These are phyloP conservation scores for Drosophila malerkotliana DNA, from an alignment of 1,140 invertebrate genomes.

Conservation along the genomic window DNA sequence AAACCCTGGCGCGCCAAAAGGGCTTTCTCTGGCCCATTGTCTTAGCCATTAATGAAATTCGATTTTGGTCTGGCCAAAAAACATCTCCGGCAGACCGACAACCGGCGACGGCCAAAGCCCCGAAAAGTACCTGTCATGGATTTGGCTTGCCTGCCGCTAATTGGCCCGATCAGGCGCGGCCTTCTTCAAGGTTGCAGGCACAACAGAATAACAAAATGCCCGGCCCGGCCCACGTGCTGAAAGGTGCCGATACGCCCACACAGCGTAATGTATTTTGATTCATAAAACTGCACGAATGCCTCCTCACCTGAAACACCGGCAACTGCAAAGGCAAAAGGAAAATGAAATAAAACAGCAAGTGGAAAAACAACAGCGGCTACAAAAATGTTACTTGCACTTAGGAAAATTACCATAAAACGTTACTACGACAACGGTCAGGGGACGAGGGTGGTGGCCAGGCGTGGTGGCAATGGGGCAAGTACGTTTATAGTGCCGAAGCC, in stretches of 20 bases:
- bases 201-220: not conserved
- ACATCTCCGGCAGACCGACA: slow-evolving; percentile 12
- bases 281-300: slow-evolving; percentile 66
- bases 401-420: slow-evolving; percentile 75
- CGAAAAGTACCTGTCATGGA: slow-evolving; percentile 14
- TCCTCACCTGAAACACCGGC: slow-evolving; percentile 13
- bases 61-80: slow-evolving; percentile 40
- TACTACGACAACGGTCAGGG: slow-evolving; percentile 56
- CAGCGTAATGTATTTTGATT: slow-evolving; percentile 65
- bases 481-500: slow-evolving; percentile 34
- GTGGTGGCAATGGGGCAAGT: slow-evolving; percentile 11
- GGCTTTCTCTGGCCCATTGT: slow-evolving; percentile 25
- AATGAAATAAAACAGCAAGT: not conserved
- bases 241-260: slow-evolving; percentile 45
- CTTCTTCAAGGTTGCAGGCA: slow-evolving; percentile 35
- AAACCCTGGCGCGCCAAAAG: not conserved
- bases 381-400: slow-evolving; percentile 73
- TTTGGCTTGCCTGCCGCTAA: slow-evolving; percentile 8
- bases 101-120: not conserved
- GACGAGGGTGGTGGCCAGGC: not conserved
- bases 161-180: slow-evolving; percentile 44
- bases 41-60: slow-evolving; percentile 47
- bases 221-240: slow-evolving; percentile 33
- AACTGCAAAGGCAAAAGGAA: slow-evolving; percentile 19
- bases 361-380: slow-evolving; percentile 12